Evolutionary conservation across 2,113 vertebrate species (phyloP), one percentile per base, ranked within the genome.

Genomic region (Eira barbara): DNA sequence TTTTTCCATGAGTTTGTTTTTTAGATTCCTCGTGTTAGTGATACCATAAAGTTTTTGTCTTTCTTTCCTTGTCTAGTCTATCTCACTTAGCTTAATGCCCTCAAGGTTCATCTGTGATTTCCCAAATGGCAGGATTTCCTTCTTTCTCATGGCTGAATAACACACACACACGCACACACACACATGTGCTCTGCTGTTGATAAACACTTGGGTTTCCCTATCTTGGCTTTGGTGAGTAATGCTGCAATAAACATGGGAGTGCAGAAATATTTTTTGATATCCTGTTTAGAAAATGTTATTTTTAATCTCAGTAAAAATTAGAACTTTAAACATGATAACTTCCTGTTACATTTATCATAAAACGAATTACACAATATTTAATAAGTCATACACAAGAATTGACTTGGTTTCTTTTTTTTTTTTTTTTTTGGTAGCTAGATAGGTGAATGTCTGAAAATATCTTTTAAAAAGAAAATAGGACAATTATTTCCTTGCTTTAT

Each of bases 261-360:
- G 5, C 25, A 69, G 76, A 25, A 78, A 82, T 34, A n/a, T 52
- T 82, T 76, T 94, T 42, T 55, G 20, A 89, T 36, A 59, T 73
- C 2, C 12, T 82, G 17, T 59, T 73, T 82, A 52, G 29, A 45
- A 89, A 94, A 84, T 47, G 17, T 42, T 39, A 47, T 39, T 92
- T 95, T 92, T 92, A 84, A 84, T 29, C 20, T 80, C 61, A 89
- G n/a, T 47, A 92, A 92, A 87, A 71, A 6, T 27, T 65, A 91
- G 42, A 87, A n/a, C 11, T 2, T 78, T 92, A 27, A 96, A 89
- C 3, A 39, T 85, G 52, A 21, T 79, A 76, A 36, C 21, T 67
- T 94, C 59, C 36, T 45, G 1, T 49, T 55, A 83, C 45, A 69
- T 27, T 3, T 12, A 55, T 25, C 20, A 42, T 79, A 79, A 87